Conservation (phyloP, 2,113 vertebrate species). For the Hippocampus guttulatus region DNA sequence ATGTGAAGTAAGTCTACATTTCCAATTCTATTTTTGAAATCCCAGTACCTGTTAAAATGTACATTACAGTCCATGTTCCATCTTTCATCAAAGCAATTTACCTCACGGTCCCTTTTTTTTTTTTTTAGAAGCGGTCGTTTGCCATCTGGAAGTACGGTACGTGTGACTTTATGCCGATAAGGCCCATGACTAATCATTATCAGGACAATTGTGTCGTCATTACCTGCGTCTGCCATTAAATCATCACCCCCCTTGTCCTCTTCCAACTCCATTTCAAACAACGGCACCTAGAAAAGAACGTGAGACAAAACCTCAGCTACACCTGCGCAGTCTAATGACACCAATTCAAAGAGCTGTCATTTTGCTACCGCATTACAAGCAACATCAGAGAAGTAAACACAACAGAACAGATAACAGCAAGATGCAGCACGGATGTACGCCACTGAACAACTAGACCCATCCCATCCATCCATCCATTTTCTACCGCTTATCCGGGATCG, state of each 20-base stretch:
- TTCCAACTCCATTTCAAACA: constrained; percentile 53
- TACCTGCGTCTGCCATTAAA: constrained; percentile 45
- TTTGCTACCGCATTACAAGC: background rate
- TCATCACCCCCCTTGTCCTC: constrained; percentile 44
- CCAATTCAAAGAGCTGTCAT: background rate
- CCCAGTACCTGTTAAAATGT: too few species aligned
- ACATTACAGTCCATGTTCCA: too few species aligned
- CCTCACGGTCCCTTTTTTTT: background rate
- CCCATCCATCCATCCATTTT: too few species aligned
- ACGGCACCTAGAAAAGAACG: constrained; percentile 30
- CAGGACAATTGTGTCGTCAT: background rate
- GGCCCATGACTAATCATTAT: background rate
- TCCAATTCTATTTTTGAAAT: too few species aligned
- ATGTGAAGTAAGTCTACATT: background rate
- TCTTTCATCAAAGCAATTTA: too few species aligned
- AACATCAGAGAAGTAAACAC: background rate
- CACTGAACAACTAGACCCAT: too few species aligned
- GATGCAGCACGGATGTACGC: background rate
- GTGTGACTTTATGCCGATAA: background rate
- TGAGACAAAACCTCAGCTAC: background rate
- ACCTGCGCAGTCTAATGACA: background rate
- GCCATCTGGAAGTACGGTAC: background rate
- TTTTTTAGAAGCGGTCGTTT: background rate
- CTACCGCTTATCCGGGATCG: too few species aligned
- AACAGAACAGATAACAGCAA: background rate